A percentile compares a stretch with the other conserved stretches of the same genome.
Evolutionary conservation across 2,797 vertebrate genomes (phyloP).

Genomic region (Leptatherina wallacei): DNA sequence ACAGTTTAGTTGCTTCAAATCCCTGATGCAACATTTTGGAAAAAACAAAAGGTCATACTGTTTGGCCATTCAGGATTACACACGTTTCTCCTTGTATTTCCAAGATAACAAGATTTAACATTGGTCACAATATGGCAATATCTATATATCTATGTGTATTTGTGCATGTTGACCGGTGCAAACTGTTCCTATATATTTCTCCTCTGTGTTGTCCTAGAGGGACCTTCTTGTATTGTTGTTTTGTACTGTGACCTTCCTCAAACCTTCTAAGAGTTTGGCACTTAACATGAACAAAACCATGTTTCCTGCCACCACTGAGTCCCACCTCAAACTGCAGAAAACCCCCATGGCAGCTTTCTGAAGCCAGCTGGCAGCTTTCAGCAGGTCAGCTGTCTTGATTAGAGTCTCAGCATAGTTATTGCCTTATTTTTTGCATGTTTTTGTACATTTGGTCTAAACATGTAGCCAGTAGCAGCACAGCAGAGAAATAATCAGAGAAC

Average conservation of each 20-base stretch:
- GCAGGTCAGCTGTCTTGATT: slow-evolving; percentile 33
- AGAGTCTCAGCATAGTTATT: slow-evolving; percentile 1
- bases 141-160: background rate
- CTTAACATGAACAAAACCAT: slow-evolving; percentile 63
- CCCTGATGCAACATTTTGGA: slow-evolving; percentile 29
- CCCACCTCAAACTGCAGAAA: slow-evolving; percentile 41
- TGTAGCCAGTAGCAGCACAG: background rate
- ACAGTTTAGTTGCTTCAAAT: slow-evolving; percentile 21
- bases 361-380: slow-evolving; percentile 19
- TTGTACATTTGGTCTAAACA: slow-evolving; percentile 1
- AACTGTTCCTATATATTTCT: slow-evolving; percentile 20
- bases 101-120: slow-evolving; percentile 12
- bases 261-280: slow-evolving; percentile 56
- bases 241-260: slow-evolving; percentile 59
- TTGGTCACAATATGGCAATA: slow-evolving; percentile 3
- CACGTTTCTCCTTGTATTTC: background rate
- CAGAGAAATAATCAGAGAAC: slow-evolving; percentile 2
- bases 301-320: slow-evolving; percentile 60
- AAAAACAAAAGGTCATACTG: slow-evolving; percentile 9
- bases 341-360: slow-evolving; percentile 9
- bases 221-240: slow-evolving; percentile 45
- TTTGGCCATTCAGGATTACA: slow-evolving; percentile 11
- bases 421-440: slow-evolving; percentile 12
- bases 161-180: background rate
- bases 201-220: slow-evolving; percentile 32